phyloP scores from a whole-genome alignment of 1,140 invertebrate genomes.

The Neotoxoptera formosana region DNA sequence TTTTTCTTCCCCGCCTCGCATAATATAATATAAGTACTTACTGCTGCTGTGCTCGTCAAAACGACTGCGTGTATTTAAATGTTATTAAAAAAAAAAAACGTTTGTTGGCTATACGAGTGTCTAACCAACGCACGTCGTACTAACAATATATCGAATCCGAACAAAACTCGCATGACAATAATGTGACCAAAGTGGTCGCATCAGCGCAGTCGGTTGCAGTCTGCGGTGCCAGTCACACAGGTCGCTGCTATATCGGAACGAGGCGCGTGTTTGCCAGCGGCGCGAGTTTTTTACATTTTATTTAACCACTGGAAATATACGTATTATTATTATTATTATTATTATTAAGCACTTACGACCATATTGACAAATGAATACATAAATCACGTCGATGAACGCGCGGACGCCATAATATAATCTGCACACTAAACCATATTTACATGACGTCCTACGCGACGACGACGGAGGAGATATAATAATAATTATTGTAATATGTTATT shows the following conservation, averaged over 20 bases:
- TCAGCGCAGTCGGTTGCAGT: not conserved
- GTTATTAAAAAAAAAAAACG: not conserved
- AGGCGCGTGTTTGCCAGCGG: not conserved
- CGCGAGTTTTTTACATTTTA: not conserved
- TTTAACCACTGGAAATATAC: not conserved
- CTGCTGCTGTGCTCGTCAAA: not conserved
- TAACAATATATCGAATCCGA: not conserved
- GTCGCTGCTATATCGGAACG: not conserved
- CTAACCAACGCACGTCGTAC: not conserved
- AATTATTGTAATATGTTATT: slow-evolving; percentile 6
- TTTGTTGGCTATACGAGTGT: not conserved
- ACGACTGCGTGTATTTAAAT: not conserved
- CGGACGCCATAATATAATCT: not conserved
- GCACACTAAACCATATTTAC: not conserved
- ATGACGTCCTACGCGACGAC: not conserved
- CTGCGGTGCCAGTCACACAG: too few relatives aligned
- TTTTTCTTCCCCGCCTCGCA: not conserved
- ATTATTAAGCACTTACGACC: not conserved
- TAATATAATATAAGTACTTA: not conserved
- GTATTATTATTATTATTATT: too few relatives aligned
- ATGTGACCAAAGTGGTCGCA: not conserved
- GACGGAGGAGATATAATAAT: not conserved
- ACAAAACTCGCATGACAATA: not conserved
- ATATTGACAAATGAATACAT: not conserved
- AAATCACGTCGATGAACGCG: not conserved